Percentiles rank a stretch among this genome's conserved stretches.
phyloP scores from a whole-genome alignment of 2,797 vertebrate species.

The Pogoniulus pusillus region DNA sequence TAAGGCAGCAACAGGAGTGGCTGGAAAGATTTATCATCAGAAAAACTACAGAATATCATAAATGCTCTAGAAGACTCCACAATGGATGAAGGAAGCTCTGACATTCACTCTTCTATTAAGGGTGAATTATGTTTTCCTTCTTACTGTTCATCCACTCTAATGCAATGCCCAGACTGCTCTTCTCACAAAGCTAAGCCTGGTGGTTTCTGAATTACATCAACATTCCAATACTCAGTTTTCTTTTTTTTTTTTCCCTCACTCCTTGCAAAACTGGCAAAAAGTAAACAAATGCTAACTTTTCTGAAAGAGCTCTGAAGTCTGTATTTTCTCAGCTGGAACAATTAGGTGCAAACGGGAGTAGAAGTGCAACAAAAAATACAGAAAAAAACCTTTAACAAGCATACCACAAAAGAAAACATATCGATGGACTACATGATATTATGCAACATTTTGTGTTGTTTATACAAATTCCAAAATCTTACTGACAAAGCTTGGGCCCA shows the following conservation, averaged over 20 bases:
- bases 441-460: neutral
- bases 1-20: neutral
- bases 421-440: neutral
- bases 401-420: neutral
- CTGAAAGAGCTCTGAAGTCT: neutral
- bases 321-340: neutral
- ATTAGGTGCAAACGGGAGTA: neutral
- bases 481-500: neutral
- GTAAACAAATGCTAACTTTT: neutral
- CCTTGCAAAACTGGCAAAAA: neutral
- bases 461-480: neutral
- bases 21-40: constrained; percentile 12
- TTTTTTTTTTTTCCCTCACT: neutral
- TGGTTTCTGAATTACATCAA: neutral
- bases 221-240: neutral
- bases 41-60: constrained; percentile 3
- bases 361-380: neutral
- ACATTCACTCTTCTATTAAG: neutral
- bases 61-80: neutral
- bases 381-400: neutral
- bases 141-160: neutral
- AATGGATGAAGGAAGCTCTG: neutral
- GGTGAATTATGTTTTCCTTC: neutral
- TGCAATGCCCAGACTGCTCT: neutral
- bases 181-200: neutral